Base-by-base conservation (phyloP, 2,888 invertebrate species). In the Oscheius myriophilus region DNA sequence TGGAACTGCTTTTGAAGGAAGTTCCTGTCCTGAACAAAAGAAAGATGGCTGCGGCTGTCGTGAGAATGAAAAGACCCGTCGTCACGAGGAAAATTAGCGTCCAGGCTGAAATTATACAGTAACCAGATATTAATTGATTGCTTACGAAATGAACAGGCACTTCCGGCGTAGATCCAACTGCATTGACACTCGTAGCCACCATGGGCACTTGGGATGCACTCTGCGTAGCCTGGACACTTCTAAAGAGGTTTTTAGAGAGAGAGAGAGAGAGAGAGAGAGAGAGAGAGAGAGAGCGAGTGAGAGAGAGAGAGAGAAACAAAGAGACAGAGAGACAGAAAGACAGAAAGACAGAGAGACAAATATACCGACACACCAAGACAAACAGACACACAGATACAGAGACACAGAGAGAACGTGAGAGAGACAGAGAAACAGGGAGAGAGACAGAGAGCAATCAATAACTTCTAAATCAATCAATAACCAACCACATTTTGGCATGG, bases 111-210 rank as follows among this genome's bases (percentile, higher is more conserved):
- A 45, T 0, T 26, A 25, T 23, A 16, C 6, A 9, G 18, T 52
- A 12, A 0, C 39, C 25, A 46, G 16, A 1, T 23, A n/a, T 26
- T 33, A 11, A 26, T 16, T 2, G n/a, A 26, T 55, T 21, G 55
- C 65, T 9, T 23, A 65, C 65, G 65, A n/a, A 65, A 65, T 18
- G 42, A 33, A 26, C 65, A 65, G 26, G 65, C 18, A n/a, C 43
- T 46, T 25, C 65, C 65, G 26, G 65, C 65, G 23, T 65, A 65
- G 12, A 65, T 65, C 65, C 65, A 65, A 39, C 54, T 65, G 21
- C 65, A 65, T 1, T 65, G 43, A 25, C 65, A 65, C 16, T 33
- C 45, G n/a, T 49, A 42, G 6, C 11, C 25, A 11, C 33, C 25
- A 2, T 26, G 18, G 18, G n/a, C 43, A n/a, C 14, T 41, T 6